phyloP scores from a whole-genome alignment of 2,888 invertebrate species.

The Perdita meconis region DNA sequence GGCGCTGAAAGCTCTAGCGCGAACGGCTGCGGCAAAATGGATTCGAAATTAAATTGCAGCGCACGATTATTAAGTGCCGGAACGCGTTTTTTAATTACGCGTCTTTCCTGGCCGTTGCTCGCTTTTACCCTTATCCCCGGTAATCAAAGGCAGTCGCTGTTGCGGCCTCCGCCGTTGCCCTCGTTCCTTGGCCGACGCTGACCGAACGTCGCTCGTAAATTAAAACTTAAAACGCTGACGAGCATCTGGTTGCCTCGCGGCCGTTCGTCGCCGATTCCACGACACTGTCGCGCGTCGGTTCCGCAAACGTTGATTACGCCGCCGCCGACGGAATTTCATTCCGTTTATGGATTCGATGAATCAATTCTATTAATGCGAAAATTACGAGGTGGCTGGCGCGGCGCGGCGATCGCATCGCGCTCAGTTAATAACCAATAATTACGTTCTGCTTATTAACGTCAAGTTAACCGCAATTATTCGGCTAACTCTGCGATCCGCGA shows the following conservation, averaged over 20 bases:
- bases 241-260: not conserved
- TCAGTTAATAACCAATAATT: slow-evolving; percentile 56
- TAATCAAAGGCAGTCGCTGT: slow-evolving; percentile 35
- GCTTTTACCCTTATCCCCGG: slow-evolving; percentile 42
- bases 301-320: slow-evolving; percentile 32
- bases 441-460: slow-evolving; percentile 39
- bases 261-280: not conserved
- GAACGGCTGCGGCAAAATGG: slow-evolving; percentile 54
- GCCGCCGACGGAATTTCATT: slow-evolving; percentile 20
- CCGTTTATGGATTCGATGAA: slow-evolving; percentile 39
- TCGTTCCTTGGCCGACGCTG: slow-evolving; percentile 14
- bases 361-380: slow-evolving; percentile 46
- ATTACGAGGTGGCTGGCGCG: slow-evolving; percentile 36
- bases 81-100: slow-evolving; percentile 65
- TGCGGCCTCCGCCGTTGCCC: not conserved
- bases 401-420: not conserved
- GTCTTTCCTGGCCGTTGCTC: slow-evolving; percentile 42
- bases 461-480: slow-evolving; percentile 20
- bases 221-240: slow-evolving; percentile 10
- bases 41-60: slow-evolving; percentile 64
- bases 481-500: not conserved
- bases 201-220: slow-evolving; percentile 23
- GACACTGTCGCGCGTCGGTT: not conserved
- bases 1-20: slow-evolving; percentile 18
- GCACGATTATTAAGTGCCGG: slow-evolving; percentile 57